A percentile compares a stretch with the other conserved stretches of the same genome.
Evolutionary conservation across 2,888 invertebrate genomes (phyloP).

Genomic region (Synergus laeviventris): DNA sequence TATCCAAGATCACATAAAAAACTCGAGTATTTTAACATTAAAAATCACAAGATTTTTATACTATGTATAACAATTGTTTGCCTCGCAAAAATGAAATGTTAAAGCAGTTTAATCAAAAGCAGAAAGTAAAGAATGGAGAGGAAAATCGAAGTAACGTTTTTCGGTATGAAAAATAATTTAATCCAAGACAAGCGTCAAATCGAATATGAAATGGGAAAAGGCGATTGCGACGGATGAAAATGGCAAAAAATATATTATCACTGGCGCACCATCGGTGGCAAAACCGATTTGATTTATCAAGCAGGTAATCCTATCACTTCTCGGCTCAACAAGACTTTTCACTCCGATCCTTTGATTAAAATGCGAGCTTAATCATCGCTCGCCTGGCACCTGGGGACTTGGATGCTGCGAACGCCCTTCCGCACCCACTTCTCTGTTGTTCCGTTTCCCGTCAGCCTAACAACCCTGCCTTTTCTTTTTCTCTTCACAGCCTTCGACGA

Average conservation of each 20-base stretch:
- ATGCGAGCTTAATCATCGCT: slow-evolving; percentile 75
- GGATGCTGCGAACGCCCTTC: slow-evolving; percentile 56
- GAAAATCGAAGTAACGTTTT: neutral
- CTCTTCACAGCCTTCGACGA: slow-evolving; percentile 57
- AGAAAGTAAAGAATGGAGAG: neutral
- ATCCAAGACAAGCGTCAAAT: slow-evolving; percentile 15
- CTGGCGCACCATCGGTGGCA: slow-evolving; percentile 55
- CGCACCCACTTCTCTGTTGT: slow-evolving; percentile 41
- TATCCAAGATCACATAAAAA: too few species aligned
- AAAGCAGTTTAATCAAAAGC: neutral
- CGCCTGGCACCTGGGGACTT: slow-evolving; percentile 71
- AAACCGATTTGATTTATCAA: slow-evolving; percentile 74
- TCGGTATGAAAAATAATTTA: slow-evolving; percentile 33
- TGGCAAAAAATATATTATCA: slow-evolving; percentile 63
- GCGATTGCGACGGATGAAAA: slow-evolving; percentile 48
- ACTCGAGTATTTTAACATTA: too few species aligned
- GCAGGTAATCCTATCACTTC: slow-evolving; percentile 71
- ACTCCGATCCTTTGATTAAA: slow-evolving; percentile 74
- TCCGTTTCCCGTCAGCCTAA: slow-evolving; percentile 44
- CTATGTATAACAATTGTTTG: too few species aligned
- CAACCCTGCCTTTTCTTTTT: slow-evolving; percentile 55
- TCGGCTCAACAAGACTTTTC: slow-evolving; percentile 73
- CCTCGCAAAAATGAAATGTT: neutral
- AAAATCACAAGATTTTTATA: too few species aligned
- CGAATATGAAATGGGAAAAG: slow-evolving; percentile 54